Conservation (phyloP, 2,797 vertebrate species). For the Sebastes alutus region DNA sequence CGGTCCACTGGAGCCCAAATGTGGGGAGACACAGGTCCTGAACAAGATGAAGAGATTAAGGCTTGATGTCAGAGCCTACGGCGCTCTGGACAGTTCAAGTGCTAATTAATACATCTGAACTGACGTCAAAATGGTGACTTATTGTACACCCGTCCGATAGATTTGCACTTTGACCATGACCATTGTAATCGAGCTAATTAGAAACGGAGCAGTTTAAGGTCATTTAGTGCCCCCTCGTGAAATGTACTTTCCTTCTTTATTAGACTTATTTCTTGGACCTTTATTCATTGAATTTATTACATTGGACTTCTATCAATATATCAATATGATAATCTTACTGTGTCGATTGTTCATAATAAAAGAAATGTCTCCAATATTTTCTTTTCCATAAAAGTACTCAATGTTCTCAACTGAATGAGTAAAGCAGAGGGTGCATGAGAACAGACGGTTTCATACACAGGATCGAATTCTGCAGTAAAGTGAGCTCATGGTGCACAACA, state of each 20-base stretch:
- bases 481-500: neutral
- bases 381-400: neutral
- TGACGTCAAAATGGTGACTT: slow-evolving; percentile 15
- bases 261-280: neutral
- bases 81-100: slow-evolving; percentile 24
- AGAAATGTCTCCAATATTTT: neutral
- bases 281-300: neutral
- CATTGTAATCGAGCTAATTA: neutral
- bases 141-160: neutral
- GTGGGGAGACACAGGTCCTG: slow-evolving; percentile 45
- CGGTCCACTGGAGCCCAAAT: slow-evolving; percentile 47
- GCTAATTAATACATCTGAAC: slow-evolving; percentile 34
- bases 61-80: slow-evolving; percentile 58
- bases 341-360: neutral
- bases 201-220: neutral
- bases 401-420: neutral
- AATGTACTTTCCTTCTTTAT: neutral
- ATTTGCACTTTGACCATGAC: neutral
- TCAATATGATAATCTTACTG: neutral
- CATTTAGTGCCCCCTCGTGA: neutral
- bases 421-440: neutral
- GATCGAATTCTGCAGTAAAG: neutral
- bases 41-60: slow-evolving; percentile 76
- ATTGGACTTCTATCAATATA: neutral
- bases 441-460: neutral